Percentiles rank a stretch among this genome's conserved stretches.
phyloP scores from a whole-genome alignment of 92 coral and sea anemone genomes.

The Epizoanthus fatuus region DNA sequence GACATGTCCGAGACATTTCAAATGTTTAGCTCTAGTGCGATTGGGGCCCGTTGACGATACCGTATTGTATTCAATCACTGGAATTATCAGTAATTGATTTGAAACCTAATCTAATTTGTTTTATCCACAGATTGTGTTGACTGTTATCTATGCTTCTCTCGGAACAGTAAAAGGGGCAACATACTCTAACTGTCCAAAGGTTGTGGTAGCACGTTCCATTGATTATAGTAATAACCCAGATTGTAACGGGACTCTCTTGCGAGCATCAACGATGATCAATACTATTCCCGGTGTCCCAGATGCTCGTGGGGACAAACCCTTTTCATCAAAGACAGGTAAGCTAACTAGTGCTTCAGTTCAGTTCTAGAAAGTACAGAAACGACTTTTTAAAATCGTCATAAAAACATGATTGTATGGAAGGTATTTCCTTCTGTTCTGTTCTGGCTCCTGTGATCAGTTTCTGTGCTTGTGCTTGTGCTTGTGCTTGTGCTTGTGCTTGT shows the following conservation, averaged over 20 bases:
- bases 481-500: no score
- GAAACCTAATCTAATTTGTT: background rate
- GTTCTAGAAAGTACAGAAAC: background rate
- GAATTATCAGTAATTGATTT: no score
- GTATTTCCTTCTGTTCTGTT: no score
- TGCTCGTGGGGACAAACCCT: constrained; percentile 16
- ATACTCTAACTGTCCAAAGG: constrained; percentile 12
- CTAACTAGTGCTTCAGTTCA: background rate
- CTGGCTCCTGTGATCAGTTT: no score
- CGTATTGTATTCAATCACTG: no score
- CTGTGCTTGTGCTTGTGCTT: no score
- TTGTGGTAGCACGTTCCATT: background rate
- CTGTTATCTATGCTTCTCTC: background rate
- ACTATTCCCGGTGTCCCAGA: constrained; percentile 9
- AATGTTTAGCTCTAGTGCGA: no score
- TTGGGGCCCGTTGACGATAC: no score
- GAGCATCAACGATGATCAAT: constrained; percentile 2
- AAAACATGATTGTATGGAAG: no score
- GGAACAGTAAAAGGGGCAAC: background rate
- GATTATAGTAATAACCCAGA: constrained; percentile 10
- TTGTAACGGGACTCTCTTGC: constrained; percentile 31
- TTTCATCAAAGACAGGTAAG: constrained; percentile 23
- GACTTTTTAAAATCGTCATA: no score
- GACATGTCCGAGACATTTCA: no score
- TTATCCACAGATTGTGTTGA: background rate